phyloP scores from a whole-genome alignment of 2,113 vertebrate species.

The Dasyornis broadbenti region DNA sequence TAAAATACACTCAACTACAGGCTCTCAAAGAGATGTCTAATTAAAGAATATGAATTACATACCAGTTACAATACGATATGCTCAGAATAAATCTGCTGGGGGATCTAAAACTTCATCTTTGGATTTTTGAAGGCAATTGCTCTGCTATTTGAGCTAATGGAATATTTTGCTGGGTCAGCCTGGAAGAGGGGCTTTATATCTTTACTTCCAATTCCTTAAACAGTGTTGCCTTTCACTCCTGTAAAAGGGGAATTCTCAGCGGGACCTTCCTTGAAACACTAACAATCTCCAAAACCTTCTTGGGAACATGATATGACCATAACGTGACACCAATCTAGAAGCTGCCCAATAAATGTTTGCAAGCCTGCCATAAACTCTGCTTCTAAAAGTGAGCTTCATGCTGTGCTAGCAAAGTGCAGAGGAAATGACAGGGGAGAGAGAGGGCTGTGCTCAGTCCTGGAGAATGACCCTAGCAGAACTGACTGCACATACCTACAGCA shows the following conservation, averaged over 20 bases:
- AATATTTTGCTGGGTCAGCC: constrained; percentile 30
- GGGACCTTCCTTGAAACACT: constrained; percentile 35
- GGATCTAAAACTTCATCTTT: constrained; percentile 9
- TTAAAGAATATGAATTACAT: constrained; percentile 3
- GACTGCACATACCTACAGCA: background rate
- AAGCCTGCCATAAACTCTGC: constrained; percentile 65
- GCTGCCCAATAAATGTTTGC: constrained; percentile 68
- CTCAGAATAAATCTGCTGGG: background rate
- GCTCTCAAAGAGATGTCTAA: background rate
- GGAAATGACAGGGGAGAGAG: constrained; percentile 43
- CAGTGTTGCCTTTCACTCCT: constrained; percentile 58
- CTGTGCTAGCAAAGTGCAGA: constrained; percentile 60
- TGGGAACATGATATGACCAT: constrained; percentile 57
- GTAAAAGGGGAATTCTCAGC: constrained; percentile 64
- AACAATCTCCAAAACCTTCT: constrained; percentile 59
- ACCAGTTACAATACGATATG: background rate
- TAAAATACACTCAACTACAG: background rate
- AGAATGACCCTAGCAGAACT: background rate
- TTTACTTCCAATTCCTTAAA: constrained; percentile 29
- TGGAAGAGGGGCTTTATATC: background rate
- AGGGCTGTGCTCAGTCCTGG: background rate
- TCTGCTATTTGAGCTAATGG: constrained; percentile 37
- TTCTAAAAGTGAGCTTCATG: constrained; percentile 43
- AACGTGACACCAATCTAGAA: constrained; percentile 67
- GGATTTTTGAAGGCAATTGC: background rate